Base-by-base conservation (phyloP, 2,797 vertebrate species). In the Dryobates pubescens region DNA sequence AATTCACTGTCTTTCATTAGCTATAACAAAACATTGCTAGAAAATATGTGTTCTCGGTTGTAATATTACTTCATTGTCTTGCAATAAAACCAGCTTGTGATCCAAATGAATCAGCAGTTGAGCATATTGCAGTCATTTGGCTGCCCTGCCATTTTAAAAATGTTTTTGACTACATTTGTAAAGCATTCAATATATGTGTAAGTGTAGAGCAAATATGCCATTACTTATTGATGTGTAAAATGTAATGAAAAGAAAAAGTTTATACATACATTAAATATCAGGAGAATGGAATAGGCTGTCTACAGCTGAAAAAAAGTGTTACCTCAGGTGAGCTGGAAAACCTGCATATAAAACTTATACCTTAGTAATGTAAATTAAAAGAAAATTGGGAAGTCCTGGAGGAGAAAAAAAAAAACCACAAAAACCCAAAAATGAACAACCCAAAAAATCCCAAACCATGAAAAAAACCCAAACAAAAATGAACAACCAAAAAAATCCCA, bases 1-100 rank as follows among this genome's bases (percentile, higher is more conserved):
- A 96, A 96, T 97, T 96, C 94, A 86, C 97, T 95, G 92, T 92
- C 96, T 98, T 98, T 97, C 97, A 97, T 97, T 96, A 97, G 94
- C 89, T 96, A 68, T 95, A 97, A 96, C 94, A 97, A 97, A 98
- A 98, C 91, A 87, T 97, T 94, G 73, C 93, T 96, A 93, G 93
- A 95, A 90, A 96, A 97, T 96, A 96, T 96, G 80, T 63, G 74
- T 90, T 96, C 95, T 94, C 92, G 75, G 85, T 69, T 62, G 91
- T 91, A 92, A 94, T 97, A 94, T 96, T 96, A 97, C 93, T 97
- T 98, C 89, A 88, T 97, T 97, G 83, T 78, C 82, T 30, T 67
- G 78, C 56, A 93, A 32, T 82, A 93, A 72, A 90, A 93, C 58
- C 92, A 95, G 57, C 72, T 96, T 96, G 92, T 90, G 92, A 91